A percentile compares a stretch with the other conserved stretches of the same genome.
phyloP scores from a whole-genome alignment of 2,888 invertebrate species.

The Meganola albula region DNA sequence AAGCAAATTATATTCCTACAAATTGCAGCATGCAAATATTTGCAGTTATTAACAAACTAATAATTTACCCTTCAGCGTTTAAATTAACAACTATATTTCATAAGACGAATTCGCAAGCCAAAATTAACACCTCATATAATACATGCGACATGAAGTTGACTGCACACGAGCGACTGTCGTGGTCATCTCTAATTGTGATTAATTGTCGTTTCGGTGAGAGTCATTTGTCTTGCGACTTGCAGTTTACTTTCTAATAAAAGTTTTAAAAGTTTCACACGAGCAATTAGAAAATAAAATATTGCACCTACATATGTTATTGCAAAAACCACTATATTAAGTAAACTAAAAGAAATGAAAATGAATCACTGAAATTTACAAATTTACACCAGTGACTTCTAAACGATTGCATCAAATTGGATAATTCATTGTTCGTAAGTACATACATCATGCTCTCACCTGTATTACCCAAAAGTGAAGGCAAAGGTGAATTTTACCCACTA shows the following conservation, averaged over 20 bases:
- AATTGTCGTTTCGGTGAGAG: conserved; percentile 49
- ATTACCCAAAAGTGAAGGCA: too few relatives aligned
- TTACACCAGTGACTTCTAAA: too few relatives aligned
- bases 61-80: background rate
- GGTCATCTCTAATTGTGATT: conserved; percentile 68
- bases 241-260: conserved; percentile 57
- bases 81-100: conserved; percentile 10
- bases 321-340: too few relatives aligned
- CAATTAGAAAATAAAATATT: conserved; percentile 13
- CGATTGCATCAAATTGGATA: too few relatives aligned
- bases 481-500: too few relatives aligned
- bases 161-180: conserved; percentile 33
- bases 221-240: conserved; percentile 63
- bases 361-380: too few relatives aligned
- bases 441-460: too few relatives aligned
- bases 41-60: background rate
- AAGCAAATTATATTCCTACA: too few relatives aligned
- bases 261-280: conserved; percentile 32
- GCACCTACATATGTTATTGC: too few relatives aligned
- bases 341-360: too few relatives aligned
- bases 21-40: too few relatives aligned
- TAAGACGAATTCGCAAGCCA: conserved; percentile 16
- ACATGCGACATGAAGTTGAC: conserved; percentile 32
- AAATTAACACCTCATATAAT: conserved; percentile 31
- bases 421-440: too few relatives aligned